Evolutionary conservation across 2,113 vertebrate genomes (phyloP), one percentile per base, ranked within the genome.

Genomic region (Dicentrarchus labrax): DNA sequence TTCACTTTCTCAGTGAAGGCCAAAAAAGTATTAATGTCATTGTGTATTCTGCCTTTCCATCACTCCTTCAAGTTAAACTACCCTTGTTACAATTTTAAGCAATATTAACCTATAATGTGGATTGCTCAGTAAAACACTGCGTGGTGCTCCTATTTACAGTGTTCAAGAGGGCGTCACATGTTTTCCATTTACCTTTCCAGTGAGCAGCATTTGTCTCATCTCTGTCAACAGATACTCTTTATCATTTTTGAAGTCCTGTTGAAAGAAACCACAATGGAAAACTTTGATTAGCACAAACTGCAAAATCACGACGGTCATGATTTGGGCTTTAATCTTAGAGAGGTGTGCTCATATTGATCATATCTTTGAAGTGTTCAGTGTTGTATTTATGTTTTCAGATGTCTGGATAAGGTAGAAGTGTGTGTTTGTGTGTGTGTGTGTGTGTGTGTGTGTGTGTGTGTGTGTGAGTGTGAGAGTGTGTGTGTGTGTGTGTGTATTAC

Each of bases 191-290:
- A 99, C 98, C 97, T 99, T 99, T 92, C 98, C 98, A 71, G 97
- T 98, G 90, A 99, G 95, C 48, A 99, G 95, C 92, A 97, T 94
- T 85, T 97, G 96, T 91, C 96, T 97, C 67, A 96, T 97, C 78
- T 99, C 98, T 92, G 97, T 95, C 51, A 95, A 95, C 89, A 99
- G 95, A 68, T 98, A 99, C 89, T 96, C 98, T 91, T 97, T 99
- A 87, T 99, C 97, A 78, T 99, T 99, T 93, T 95, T 95, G 89
- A 98, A 98, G 67, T 99, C 98, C 98, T 99, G 89, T 39, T 69
- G 51, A 85, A 72, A 80, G 85, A 72, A 85, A 82, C 17, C 0
- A 72, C 1, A 9, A 76, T 74, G 56, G 76, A 38, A 57, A 72
- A 70, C 2, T 5, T 15, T 66, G 6, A 79, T 82, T 38, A 69